Conservation (phyloP, 2,888 invertebrate genomes). For the Oxyscelio sp. region DNA sequence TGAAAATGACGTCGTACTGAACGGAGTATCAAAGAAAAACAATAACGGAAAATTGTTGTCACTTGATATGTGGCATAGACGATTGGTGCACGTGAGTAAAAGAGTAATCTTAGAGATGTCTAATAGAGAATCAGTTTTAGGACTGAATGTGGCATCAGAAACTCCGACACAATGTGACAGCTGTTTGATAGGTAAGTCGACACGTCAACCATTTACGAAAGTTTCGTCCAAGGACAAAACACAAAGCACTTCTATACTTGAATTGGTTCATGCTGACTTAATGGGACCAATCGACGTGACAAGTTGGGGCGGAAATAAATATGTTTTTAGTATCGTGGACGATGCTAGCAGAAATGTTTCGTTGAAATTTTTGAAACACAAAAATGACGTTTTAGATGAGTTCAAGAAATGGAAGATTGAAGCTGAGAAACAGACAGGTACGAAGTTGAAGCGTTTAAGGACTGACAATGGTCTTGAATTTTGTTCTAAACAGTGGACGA, state of each 20-base stretch:
- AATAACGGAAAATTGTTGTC: slow-evolving; percentile 4
- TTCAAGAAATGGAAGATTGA: slow-evolving; percentile 58
- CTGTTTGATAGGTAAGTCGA: slow-evolving; percentile 62
- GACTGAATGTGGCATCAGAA: slow-evolving; percentile 30
- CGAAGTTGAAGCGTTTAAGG: slow-evolving; percentile 33
- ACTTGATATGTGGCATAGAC: slow-evolving; percentile 53
- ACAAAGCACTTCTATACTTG: too few species aligned
- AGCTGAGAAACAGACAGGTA: slow-evolving; percentile 56
- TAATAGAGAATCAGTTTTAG: slow-evolving; percentile 36
- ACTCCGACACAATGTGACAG: slow-evolving; percentile 46
- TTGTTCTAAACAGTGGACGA: not conserved
- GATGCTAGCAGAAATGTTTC: slow-evolving; percentile 54
- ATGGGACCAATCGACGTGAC: slow-evolving; percentile 64
- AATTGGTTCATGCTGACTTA: slow-evolving; percentile 71
- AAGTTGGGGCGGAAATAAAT: slow-evolving; percentile 51
- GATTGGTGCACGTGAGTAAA: slow-evolving; percentile 65
- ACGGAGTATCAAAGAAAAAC: not conserved
- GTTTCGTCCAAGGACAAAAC: too few species aligned
- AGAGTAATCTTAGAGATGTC: slow-evolving; percentile 44
- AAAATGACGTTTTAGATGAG: slow-evolving; percentile 39
- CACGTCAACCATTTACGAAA: slow-evolving; percentile 64
- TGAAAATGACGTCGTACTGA: slow-evolving; percentile 1
- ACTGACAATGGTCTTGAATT: slow-evolving; percentile 36
- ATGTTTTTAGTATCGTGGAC: slow-evolving; percentile 52
- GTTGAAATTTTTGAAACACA: slow-evolving; percentile 49